phyloP scores from a whole-genome alignment of 1,140 invertebrate species.

The Drosophila bipectinata region DNA sequence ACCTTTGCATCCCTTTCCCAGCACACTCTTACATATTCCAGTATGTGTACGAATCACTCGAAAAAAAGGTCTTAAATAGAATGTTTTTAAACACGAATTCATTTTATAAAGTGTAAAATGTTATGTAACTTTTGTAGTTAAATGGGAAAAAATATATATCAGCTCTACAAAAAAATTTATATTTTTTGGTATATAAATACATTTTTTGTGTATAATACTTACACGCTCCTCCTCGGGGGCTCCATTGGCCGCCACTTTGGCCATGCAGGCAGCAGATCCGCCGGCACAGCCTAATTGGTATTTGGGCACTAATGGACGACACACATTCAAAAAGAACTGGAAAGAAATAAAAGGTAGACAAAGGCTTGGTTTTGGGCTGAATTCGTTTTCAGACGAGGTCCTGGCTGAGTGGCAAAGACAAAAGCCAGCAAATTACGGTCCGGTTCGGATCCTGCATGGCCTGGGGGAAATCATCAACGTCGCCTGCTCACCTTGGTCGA shows the following conservation, averaged over 20 bases:
- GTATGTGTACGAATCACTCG: background rate
- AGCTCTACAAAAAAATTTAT: background rate
- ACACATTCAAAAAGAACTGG: slow-evolving; percentile 85
- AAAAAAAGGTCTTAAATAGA: background rate
- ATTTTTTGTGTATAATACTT: slow-evolving; percentile 63
- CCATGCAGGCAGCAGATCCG: slow-evolving; percentile 85
- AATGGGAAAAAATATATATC: too few relatives aligned
- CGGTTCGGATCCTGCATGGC: background rate
- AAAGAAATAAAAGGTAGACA: slow-evolving; percentile 36
- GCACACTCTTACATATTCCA: background rate
- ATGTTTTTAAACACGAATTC: background rate
- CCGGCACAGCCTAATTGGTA: slow-evolving; percentile 84
- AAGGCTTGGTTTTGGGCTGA: slow-evolving; percentile 1
- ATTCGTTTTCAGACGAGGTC: background rate
- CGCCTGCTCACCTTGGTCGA: slow-evolving; percentile 70
- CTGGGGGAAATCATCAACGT: slow-evolving; percentile 49
- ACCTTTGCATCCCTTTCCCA: background rate
- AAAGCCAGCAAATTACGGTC: slow-evolving; percentile 55
- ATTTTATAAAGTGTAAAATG: background rate
- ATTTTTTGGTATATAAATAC: background rate
- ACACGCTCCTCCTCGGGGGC: slow-evolving; percentile 84
- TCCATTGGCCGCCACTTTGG: slow-evolving; percentile 68
- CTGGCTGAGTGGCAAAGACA: slow-evolving; percentile 30
- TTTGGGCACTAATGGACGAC: slow-evolving; percentile 84
- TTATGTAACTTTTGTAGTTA: too few relatives aligned